Percentiles rank a stretch among this genome's conserved stretches.
Conservation (phyloP, 1,140 invertebrate genomes). For the Penaeus chinensis region DNA sequence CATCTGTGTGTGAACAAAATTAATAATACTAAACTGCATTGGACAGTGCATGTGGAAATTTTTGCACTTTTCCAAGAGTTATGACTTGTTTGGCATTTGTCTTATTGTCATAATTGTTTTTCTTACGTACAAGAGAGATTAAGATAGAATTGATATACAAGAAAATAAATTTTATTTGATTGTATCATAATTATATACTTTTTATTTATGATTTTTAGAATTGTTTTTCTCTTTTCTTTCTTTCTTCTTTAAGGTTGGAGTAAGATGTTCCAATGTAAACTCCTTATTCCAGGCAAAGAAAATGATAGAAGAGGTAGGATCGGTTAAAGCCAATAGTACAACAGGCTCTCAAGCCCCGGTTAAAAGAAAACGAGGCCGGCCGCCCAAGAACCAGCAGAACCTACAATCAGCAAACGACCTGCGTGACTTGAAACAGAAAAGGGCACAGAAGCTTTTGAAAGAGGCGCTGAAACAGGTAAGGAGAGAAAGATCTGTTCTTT, state of each 20-base stretch:
- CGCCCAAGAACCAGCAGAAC: conserved; percentile 57
- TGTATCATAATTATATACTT: not conserved
- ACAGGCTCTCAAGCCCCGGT: conserved; percentile 28
- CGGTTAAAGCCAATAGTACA: conserved; percentile 23
- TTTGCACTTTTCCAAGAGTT: too few species aligned
- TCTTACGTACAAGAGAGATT: too few species aligned
- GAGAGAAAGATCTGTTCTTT: not conserved
- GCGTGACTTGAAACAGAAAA: conserved; percentile 65
- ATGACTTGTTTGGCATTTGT: too few species aligned
- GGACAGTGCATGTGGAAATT: too few species aligned
- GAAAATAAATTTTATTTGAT: not conserved
- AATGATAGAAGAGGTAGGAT: conserved; percentile 58
- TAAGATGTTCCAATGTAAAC: not conserved
- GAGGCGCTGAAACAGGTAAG: conserved; percentile 71
- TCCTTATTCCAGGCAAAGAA: conserved; percentile 48
- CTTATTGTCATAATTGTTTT: too few species aligned
- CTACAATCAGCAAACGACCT: not conserved
- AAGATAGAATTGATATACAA: not conserved
- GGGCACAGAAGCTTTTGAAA: conserved; percentile 71
- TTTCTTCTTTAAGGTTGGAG: too few species aligned
- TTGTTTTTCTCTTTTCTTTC: too few species aligned
- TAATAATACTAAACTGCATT: too few species aligned
- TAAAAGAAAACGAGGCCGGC: conserved; percentile 63
- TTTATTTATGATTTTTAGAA: too few species aligned
- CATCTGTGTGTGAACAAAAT: too few species aligned